phyloP scores from a whole-genome alignment of 2,113 vertebrate species.

The Eudyptes chrysolophus region DNA sequence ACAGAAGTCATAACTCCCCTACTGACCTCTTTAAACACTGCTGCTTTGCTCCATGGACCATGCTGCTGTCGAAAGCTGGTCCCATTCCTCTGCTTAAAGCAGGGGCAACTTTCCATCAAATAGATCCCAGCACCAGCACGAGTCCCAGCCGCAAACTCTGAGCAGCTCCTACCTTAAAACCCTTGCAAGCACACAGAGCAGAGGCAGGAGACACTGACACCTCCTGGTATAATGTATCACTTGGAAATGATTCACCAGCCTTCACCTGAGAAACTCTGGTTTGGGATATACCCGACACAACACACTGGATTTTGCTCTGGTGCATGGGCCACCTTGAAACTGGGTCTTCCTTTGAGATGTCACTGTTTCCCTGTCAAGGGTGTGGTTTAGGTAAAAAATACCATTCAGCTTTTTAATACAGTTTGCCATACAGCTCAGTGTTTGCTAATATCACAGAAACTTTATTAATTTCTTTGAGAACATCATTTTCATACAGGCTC shows the following conservation, averaged over 20 bases:
- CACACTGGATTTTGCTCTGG: neutral
- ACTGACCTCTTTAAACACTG: neutral
- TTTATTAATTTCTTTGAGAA: neutral
- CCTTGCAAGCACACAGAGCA: neutral
- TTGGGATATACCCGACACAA: fast-evolving
- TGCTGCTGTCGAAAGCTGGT: neutral
- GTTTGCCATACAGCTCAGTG: neutral
- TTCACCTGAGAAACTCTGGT: neutral
- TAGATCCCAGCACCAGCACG: neutral
- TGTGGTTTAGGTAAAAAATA: neutral
- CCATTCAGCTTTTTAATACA: neutral
- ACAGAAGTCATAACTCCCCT: neutral
- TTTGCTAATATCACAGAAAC: neutral
- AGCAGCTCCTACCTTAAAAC: neutral
- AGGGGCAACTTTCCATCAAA: neutral
- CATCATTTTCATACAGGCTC: fast-evolving
- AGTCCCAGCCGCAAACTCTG: neutral
- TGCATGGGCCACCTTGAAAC: neutral
- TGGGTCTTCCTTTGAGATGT: neutral
- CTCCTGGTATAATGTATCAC: neutral
- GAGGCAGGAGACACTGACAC: conserved; percentile 20
- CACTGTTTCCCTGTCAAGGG: neutral
- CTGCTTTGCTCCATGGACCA: neutral
- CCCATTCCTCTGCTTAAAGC: neutral
- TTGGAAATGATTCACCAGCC: neutral